A percentile compares a stretch with the other conserved stretches of the same genome.
phyloP scores from a whole-genome alignment of 2,888 invertebrate species.

The Mechanitis messenoides region DNA sequence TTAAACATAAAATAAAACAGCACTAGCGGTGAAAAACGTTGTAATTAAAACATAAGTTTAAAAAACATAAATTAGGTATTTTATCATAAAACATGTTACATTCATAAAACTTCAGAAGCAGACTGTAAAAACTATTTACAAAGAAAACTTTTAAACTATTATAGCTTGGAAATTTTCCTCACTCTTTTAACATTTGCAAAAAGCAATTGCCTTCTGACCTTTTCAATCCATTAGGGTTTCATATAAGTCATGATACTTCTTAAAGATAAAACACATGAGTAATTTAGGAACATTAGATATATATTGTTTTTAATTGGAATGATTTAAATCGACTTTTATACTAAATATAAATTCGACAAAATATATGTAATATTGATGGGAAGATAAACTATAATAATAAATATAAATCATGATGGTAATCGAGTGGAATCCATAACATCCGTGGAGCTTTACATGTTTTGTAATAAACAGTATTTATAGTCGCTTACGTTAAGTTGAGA shows the following conservation, averaged over 20 bases:
- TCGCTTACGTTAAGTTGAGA: slow-evolving; percentile 14
- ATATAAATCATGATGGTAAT: too few species aligned
- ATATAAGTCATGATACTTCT: background rate
- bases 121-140: slow-evolving; percentile 2
- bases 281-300: too few species aligned
- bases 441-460: slow-evolving; percentile 5
- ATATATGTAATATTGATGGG: too few species aligned
- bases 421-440: too few species aligned
- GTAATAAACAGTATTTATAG: slow-evolving; percentile 13
- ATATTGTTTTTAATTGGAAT: too few species aligned
- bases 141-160: slow-evolving; percentile 9
- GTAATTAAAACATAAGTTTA: background rate
- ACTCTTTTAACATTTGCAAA: background rate
- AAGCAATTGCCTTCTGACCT: slow-evolving; percentile 14
- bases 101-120: background rate
- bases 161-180: slow-evolving; percentile 5
- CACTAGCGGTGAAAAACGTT: too few species aligned
- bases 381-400: too few species aligned
- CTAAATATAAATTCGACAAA: too few species aligned
- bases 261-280: background rate
- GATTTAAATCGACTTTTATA: too few species aligned
- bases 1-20: too few species aligned
- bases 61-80: background rate
- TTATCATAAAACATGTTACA: background rate
- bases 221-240: slow-evolving; percentile 10